Percentiles rank a stretch among this genome's conserved stretches.
Evolutionary conservation across 2,797 vertebrate genomes (phyloP).

Genomic region (Schizopygopsis malacanthus): DNA sequence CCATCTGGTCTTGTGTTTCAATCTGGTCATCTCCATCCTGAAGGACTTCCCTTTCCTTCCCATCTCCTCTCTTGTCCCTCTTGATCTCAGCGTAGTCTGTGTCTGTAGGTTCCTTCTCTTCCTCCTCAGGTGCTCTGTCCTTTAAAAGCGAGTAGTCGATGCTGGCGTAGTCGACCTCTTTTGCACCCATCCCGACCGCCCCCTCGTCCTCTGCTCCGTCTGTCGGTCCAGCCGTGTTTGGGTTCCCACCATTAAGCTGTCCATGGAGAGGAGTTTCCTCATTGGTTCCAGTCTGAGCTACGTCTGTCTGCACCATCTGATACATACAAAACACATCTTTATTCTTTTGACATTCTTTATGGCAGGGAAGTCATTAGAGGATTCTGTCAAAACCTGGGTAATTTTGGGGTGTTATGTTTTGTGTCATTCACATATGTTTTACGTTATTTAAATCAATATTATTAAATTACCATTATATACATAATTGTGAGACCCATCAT

Average conservation of each 20-base stretch:
- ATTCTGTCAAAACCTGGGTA: neutral
- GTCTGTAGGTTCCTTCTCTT: neutral
- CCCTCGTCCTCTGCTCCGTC: neutral
- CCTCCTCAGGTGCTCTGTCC: neutral
- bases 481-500: neutral
- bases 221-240: neutral
- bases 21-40: constrained; percentile 14
- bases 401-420: neutral
- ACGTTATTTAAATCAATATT: neutral
- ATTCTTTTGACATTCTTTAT: neutral
- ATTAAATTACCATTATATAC: neutral
- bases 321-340: neutral
- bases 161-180: constrained; percentile 67
- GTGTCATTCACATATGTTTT: neutral
- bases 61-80: neutral
- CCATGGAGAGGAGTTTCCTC: constrained; percentile 36
- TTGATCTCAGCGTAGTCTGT: constrained; percentile 74
- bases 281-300: constrained; percentile 19
- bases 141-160: constrained; percentile 66
- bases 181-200: neutral
- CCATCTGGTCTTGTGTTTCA: neutral
- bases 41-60: neutral
- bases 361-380: neutral
- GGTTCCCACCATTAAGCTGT: neutral
- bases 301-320: constrained; percentile 44